A percentile compares a stretch with the other conserved stretches of the same genome.
These are phyloP conservation scores for Saguinus midas DNA, from an alignment of 2,113 vertebrate genomes.

Conservation along the genomic window DNA sequence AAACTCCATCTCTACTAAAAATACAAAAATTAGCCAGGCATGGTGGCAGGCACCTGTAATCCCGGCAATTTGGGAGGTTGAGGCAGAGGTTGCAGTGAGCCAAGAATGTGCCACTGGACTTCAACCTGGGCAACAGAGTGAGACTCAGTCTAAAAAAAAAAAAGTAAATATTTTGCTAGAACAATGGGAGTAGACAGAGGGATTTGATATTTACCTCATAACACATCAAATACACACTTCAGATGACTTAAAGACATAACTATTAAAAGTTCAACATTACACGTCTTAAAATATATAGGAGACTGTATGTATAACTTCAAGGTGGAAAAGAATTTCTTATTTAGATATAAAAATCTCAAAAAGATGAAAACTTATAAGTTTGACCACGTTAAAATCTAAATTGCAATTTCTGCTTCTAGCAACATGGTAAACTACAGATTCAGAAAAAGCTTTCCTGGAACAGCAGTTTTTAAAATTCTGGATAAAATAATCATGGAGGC, in stretches of 20 bases:
- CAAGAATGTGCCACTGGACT: too few relatives aligned
- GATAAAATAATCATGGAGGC: not conserved
- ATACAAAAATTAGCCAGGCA: too few relatives aligned
- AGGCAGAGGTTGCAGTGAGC: too few relatives aligned
- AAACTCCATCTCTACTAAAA: too few relatives aligned
- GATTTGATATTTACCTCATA: not conserved
- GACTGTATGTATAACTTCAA: not conserved
- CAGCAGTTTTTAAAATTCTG: not conserved
- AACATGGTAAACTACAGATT: not conserved
- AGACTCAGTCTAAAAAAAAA: too few relatives aligned
- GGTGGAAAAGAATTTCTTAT: not conserved
- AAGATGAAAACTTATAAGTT: conserved; percentile 9
- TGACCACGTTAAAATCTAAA: not conserved
- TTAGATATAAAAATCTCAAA: not conserved
- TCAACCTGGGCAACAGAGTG: too few relatives aligned
- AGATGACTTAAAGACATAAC: not conserved
- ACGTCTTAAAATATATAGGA: not conserved
- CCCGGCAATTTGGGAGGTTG: too few relatives aligned
- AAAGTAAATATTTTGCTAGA: not conserved
- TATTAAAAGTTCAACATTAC: conserved; percentile 1
- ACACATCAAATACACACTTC: not conserved
- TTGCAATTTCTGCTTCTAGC: not conserved
- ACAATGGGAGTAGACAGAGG: not conserved
- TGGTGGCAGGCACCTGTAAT: too few relatives aligned
- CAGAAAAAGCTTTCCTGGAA: not conserved